Evolutionary conservation across 2,797 vertebrate genomes (phyloP).

Genomic region (Cichlasoma orientale): DNA sequence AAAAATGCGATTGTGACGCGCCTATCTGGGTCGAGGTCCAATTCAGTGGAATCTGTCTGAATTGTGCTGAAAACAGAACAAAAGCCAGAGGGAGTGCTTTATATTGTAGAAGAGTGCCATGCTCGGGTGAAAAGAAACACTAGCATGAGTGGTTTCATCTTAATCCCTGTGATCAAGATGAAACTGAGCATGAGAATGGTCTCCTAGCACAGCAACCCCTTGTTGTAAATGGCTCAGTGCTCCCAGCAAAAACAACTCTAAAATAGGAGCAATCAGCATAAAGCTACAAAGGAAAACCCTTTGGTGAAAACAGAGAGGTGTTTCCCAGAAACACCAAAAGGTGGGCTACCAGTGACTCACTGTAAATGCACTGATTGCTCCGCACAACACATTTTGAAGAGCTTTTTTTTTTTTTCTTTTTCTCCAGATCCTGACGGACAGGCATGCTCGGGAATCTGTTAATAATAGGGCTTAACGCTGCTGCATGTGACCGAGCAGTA

Average conservation of each 20-base stretch:
- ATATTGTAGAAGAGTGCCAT: not conserved
- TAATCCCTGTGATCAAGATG: slow-evolving; percentile 21
- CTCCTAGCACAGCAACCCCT: not conserved
- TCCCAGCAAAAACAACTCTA: slow-evolving; percentile 26
- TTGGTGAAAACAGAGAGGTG: slow-evolving; percentile 60
- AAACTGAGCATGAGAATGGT: slow-evolving; percentile 9
- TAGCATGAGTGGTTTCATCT: slow-evolving; percentile 14
- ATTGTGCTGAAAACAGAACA: slow-evolving; percentile 18
- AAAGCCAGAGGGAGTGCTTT: slow-evolving; percentile 16
- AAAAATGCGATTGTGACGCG: slow-evolving; percentile 1
- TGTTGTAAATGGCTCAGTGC: slow-evolving; percentile 13
- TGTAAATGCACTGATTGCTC: slow-evolving; percentile 57
- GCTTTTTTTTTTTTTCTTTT: slow-evolving; percentile 21
- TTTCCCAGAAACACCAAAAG: slow-evolving; percentile 62
- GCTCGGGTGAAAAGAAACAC: slow-evolving; percentile 35
- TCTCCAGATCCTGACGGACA: slow-evolving; percentile 43
- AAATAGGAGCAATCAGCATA: slow-evolving; percentile 34
- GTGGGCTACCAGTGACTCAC: slow-evolving; percentile 41
- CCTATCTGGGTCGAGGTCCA: slow-evolving; percentile 41
- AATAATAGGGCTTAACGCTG: slow-evolving; percentile 60
- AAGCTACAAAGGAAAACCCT: slow-evolving; percentile 58
- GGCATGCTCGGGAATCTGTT: slow-evolving; percentile 70
- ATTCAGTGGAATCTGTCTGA: slow-evolving; percentile 27
- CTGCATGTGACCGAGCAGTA: slow-evolving; percentile 45
- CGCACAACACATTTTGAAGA: slow-evolving; percentile 34